Conservation (phyloP, 2,113 vertebrate genomes). For the Pyxicephalus adspersus region DNA sequence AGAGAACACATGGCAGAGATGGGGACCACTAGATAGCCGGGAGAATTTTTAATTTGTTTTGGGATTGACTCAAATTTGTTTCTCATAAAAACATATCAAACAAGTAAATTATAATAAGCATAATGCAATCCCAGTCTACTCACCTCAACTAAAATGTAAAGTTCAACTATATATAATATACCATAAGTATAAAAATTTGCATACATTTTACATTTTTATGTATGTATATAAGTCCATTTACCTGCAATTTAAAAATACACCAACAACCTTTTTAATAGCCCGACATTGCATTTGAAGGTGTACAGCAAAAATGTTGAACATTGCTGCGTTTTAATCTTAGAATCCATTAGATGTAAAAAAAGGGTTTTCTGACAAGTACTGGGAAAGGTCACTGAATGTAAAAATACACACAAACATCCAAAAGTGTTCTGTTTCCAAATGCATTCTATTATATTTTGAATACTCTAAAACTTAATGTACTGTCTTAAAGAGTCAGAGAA, state of each 20-base stretch:
- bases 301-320: not conserved
- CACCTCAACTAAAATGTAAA: too few species aligned
- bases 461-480: not conserved
- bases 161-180: too few species aligned
- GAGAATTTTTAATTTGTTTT: constrained; percentile 12
- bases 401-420: not conserved
- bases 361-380: constrained; percentile 20
- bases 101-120: too few species aligned
- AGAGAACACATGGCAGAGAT: constrained; percentile 62
- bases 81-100: too few species aligned
- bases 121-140: too few species aligned
- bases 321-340: not conserved
- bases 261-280: too few species aligned
- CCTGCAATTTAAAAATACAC: too few species aligned
- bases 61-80: constrained; percentile 10
- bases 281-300: too few species aligned
- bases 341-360: constrained; percentile 22
- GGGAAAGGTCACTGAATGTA: constrained; percentile 24
- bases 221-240: too few species aligned
- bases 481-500: not conserved
- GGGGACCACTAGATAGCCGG: constrained; percentile 17
- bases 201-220: too few species aligned
- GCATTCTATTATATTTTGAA: constrained; percentile 19
- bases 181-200: too few species aligned
- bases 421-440: constrained; percentile 23